Conservation (phyloP, 2,113 vertebrate species). For the Anoura caudifer region DNA sequence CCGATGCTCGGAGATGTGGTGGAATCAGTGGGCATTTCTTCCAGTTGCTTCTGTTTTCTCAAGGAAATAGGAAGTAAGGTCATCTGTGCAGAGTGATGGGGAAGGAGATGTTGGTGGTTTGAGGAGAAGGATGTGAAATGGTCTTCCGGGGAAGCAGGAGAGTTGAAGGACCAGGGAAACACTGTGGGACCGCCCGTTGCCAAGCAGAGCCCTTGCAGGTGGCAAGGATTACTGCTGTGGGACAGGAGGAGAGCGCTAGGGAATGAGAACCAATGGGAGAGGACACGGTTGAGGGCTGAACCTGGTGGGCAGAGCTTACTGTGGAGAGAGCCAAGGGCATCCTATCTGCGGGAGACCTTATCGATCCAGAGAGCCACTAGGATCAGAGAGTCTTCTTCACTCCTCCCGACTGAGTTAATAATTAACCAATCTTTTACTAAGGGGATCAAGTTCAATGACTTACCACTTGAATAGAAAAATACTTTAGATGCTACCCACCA, state of each 20-base stretch:
- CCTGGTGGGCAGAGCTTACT: not conserved
- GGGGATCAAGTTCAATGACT: not conserved
- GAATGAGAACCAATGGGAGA: not conserved
- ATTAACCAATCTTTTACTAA: not conserved
- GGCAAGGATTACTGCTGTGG: not conserved
- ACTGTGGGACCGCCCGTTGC: not conserved
- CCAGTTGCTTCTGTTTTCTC: not conserved
- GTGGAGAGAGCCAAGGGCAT: not conserved
- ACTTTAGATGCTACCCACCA: not conserved
- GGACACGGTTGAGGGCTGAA: rapidly evolving
- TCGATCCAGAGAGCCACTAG: not conserved
- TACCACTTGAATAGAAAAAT: not conserved
- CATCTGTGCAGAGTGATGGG: too few species aligned
- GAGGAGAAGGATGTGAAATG: not conserved
- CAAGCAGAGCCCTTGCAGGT: not conserved
- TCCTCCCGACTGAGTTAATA: not conserved
- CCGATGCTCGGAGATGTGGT: too few species aligned
- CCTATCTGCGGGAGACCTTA: not conserved
- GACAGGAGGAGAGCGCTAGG: not conserved
- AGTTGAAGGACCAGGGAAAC: not conserved
- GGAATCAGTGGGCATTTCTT: not conserved
- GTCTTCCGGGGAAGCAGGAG: not conserved
- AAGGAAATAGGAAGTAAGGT: not conserved
- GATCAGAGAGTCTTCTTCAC: not conserved
- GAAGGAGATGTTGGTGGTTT: not conserved